phyloP scores from a whole-genome alignment of 2,113 vertebrate genomes.

The Axis porcinus region DNA sequence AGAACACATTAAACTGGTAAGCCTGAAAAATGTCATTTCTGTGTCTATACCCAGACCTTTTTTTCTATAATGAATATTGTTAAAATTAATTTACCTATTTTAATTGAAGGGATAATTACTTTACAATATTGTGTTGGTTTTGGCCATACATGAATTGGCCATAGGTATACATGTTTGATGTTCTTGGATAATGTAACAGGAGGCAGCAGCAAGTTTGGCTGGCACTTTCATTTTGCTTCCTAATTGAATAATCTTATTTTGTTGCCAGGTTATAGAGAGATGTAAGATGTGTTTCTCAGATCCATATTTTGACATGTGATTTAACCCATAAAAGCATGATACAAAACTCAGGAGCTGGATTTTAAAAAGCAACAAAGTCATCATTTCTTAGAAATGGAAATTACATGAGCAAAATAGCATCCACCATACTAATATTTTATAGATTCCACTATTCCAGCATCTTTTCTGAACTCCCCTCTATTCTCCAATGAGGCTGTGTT shows the following conservation, averaged over 20 bases:
- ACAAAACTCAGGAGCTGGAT: background rate
- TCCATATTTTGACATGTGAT: background rate
- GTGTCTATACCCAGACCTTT: background rate
- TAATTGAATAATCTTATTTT: background rate
- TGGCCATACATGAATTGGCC: background rate
- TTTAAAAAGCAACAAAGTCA: conserved; percentile 2
- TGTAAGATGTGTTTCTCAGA: background rate
- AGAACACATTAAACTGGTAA: conserved; percentile 96
- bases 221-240: background rate
- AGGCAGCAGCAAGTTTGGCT: background rate
- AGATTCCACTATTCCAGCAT: background rate
- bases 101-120: background rate
- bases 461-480: background rate
- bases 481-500: background rate
- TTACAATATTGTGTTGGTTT: background rate
- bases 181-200: background rate
- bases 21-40: background rate
- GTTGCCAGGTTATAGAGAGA: background rate
- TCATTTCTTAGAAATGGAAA: background rate
- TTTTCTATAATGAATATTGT: background rate
- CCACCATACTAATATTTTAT: background rate
- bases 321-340: background rate
- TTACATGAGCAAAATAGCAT: fast-evolving
- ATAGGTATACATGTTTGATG: background rate
- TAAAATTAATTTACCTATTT: background rate